Base-by-base conservation (phyloP, 2,113 vertebrate species). In the Muntiacus muntjak region DNA sequence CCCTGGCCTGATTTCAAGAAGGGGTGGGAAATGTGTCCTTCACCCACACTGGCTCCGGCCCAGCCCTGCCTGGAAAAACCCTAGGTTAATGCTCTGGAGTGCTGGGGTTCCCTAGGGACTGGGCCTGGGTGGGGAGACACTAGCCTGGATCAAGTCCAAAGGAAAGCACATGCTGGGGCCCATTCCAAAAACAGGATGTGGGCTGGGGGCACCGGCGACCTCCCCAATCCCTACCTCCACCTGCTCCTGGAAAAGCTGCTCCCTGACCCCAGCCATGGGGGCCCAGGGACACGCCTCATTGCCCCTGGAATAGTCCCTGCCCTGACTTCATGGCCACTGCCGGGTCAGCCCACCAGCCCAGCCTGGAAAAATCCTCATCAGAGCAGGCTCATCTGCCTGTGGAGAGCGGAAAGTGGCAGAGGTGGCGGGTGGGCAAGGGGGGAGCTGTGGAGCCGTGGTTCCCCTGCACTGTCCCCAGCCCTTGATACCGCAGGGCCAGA, bases 131-230 rank as follows among this genome's bases (percentile, higher is more conserved):
- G 81, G 93, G 81, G 87, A 84, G 55, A 87, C 2, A 17, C 33
- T 19, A n/a, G 33, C 76, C 67, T 96, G 97, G 97, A 97, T 55
- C 17, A 76, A 58, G 57, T 52, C 95, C 97, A 97, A 57, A 64
- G 82, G 81, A 78, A 92, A 94, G 47, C 87, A 93, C 21, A 8
- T 74, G 93, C 36, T n/a, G 8, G 96, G 74, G 52, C 55, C 79
- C 43, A 40, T 40, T 87, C 45, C 23, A 50, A 79, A 97, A 97
- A 97, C 97, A 98, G 97, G 97, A 98, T 93, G 79, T 85, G 62
- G 36, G 60, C 33, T 64, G 81, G 85, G 87, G 64, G 43, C 5
- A 0, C 57, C 40, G 33, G 54, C 6, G 55, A 60, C 87, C 40
- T 36, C n/a, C 54, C 26, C 47, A 33, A 28, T 58, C 76, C 54